phyloP scores from a whole-genome alignment of 2,113 vertebrate genomes.

The Rousettus leschenaultii region DNA sequence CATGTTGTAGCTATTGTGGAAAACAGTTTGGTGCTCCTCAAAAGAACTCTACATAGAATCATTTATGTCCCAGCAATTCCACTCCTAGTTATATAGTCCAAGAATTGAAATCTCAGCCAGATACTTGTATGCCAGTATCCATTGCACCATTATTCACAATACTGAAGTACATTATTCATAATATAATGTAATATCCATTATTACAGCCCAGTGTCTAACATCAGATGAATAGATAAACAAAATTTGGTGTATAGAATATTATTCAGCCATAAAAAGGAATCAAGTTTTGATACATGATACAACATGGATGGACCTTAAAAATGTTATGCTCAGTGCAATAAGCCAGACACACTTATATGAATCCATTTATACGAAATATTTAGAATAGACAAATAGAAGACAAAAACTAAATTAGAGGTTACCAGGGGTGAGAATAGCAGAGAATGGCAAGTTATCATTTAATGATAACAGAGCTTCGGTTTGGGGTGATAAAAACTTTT shows the following conservation, averaged over 20 bases:
- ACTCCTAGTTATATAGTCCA: neutral
- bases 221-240: neutral
- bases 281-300: no score
- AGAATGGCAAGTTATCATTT: neutral
- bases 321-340: neutral
- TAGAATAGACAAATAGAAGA: neutral
- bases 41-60: neutral
- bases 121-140: neutral
- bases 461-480: neutral
- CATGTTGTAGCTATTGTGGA: neutral
- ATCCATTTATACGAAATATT: neutral
- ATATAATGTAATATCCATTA: no score
- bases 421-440: accelerated
- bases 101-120: neutral
- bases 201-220: neutral
- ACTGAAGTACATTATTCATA: neutral
- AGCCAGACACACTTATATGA: neutral
- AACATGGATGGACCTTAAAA: no score
- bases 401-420: neutral
- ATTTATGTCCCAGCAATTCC: neutral
- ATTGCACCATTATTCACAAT: neutral
- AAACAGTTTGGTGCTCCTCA: neutral
- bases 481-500: neutral
- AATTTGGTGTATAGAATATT: neutral
- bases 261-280: no score